Evolutionary conservation across 2,113 vertebrate genomes (phyloP), one percentile per base, ranked within the genome.

Genomic region (Sinocyclocheilus maitianheensis): DNA sequence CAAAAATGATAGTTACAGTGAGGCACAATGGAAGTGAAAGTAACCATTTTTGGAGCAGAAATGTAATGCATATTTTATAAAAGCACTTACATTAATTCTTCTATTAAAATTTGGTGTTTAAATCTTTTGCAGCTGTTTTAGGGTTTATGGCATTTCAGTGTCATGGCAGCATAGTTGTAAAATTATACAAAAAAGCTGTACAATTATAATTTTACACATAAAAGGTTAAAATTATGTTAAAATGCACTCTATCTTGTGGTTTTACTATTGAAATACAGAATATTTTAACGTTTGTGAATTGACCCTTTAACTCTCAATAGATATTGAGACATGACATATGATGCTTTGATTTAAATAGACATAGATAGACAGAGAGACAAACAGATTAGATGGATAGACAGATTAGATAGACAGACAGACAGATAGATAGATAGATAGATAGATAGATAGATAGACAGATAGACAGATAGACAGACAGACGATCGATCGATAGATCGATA

Each of bases 401-500:
- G 26, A 67, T 26, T 46, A 67, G 63, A 30, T 6, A 30, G 65
- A 67, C 13, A 30, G 63, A 67, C 30, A 34, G 26, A 16, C 30
- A 37, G 12, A 37, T 8, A n/a, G 71, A 46, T 0, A n/a, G 71
- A 74, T 2, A 43, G 71, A 74, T 1, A 46, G 71, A 75, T 14
- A 46, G 72, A 46, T 24, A 24, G 40, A 75, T 4, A 37, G 72
- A 75, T 7, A 75, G 34, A 46, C 24, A 48, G 72, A 75, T 24
- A n/a, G 72, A 75, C 48, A 46, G 72, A 75, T 22, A 82, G n/a
- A 81, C 5, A 26, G 26, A 26, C 26, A 26, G 26, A 26, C 26
- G 30, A 30, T 8, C 76, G 20, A 55, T 9, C 83, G 58, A 43
- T 22, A 43, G 71, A 75, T 24, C 81, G 67, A 86, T 48, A 40